Conservation (phyloP, 2,888 invertebrate genomes). For the Philhelius pedissequus region DNA sequence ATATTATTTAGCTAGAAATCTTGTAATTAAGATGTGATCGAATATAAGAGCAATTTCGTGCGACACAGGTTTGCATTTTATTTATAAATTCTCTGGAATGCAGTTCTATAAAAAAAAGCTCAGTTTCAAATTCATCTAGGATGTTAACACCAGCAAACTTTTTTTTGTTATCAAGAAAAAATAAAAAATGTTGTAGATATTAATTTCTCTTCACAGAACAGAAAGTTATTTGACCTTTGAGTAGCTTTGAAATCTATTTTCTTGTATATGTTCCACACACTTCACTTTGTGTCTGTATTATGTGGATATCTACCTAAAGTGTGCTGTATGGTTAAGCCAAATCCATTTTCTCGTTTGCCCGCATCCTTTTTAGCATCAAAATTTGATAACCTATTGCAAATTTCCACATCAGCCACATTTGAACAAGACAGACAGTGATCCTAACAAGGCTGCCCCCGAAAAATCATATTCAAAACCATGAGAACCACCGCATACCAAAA, state of each 20-base stretch:
- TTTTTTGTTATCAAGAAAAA: too few relatives aligned
- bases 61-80: too few relatives aligned
- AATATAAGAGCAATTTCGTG: too few relatives aligned
- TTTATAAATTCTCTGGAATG: too few relatives aligned
- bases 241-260: not conserved
- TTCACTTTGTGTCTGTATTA: too few relatives aligned
- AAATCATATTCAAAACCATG: slow-evolving; percentile 30
- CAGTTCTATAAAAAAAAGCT: too few relatives aligned
- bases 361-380: slow-evolving; percentile 34
- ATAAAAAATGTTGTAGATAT: too few relatives aligned
- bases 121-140: too few relatives aligned
- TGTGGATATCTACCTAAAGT: too few relatives aligned
- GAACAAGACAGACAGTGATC: slow-evolving; percentile 38
- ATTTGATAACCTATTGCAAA: slow-evolving; percentile 59
- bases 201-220: not conserved
- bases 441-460: slow-evolving; percentile 7
- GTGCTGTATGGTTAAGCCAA: not conserved
- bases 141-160: too few relatives aligned
- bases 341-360: slow-evolving; percentile 25
- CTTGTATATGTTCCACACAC: not conserved
- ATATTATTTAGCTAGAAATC: too few relatives aligned
- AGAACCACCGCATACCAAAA: slow-evolving; percentile 14
- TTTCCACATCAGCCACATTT: slow-evolving; percentile 49
- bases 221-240: not conserved
- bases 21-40: too few relatives aligned